Base-by-base conservation (phyloP, 2,113 vertebrate species). In the Labrus mixtus region DNA sequence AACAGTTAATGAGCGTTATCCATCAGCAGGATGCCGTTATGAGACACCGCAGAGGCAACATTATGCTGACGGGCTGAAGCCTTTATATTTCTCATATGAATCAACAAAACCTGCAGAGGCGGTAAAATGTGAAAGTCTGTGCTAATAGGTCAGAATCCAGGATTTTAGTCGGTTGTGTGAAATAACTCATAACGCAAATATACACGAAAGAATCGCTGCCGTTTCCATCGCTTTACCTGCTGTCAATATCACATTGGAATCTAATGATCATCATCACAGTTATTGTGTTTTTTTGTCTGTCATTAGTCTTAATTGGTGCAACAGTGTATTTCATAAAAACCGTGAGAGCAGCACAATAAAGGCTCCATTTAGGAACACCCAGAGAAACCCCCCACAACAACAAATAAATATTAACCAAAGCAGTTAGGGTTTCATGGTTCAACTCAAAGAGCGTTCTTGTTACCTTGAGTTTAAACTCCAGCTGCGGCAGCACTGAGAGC, bases 401-500 rank as follows among this genome's bases (percentile, higher is more conserved):
- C 25, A 25, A 41, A 41, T 41, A 2, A 41, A 41, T 41, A 41
- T 1, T 3, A 43, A 10, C 9, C 10, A 15, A 12, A 55, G 15
- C 9, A 29, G 29, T 48, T n/a, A 4, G 10, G 11, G 48, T 3
- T 6, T 64, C 3, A 22, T 16, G 46, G 20, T 20, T 45, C 0
- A 36, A 56, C 13, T 36, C 6, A 63, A 56, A 22, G 6, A 22
- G 6, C 3, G 9, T 59, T 61, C 20, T 17, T 25, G 50, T 37
- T 95, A 99, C 98, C 97, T 99, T 99, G 50, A 99, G 96, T 79
- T 99, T 99, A 86, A 99, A 99, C 91, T 99, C 98, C 16, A 99
- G 95, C 89, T 99, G 98, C 10, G 98, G 98, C 88, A 99, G 94
- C 88, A 99, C 98, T 17, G 98, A 99, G n/a, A 99, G 96, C 85